These are phyloP conservation scores for Drosophila parabipectinata DNA, from an alignment of 1,140 invertebrate species.

Conservation along the genomic window DNA sequence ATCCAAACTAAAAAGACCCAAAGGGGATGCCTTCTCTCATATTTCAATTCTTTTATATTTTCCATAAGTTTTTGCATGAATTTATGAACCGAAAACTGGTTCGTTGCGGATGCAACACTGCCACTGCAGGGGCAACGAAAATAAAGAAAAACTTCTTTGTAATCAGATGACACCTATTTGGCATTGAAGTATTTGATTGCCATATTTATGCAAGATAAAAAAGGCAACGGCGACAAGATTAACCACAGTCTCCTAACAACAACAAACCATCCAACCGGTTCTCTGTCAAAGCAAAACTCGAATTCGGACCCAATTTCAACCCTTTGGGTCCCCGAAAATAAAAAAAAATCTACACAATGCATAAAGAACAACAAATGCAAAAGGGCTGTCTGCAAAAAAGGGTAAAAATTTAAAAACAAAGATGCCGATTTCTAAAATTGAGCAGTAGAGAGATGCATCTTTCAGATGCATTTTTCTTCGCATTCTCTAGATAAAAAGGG, in stretches of 20 bases:
- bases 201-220: constrained; percentile 80
- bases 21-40: neutral
- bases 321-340: constrained; percentile 22
- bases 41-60: constrained; percentile 11
- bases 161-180: constrained; percentile 71
- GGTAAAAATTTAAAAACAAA: constrained; percentile 63
- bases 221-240: constrained; percentile 81
- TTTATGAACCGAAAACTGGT: constrained; percentile 37
- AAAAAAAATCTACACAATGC: constrained; percentile 47
- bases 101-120: constrained; percentile 23
- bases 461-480: constrained; percentile 56
- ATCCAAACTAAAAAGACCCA: neutral
- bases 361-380: constrained; percentile 1
- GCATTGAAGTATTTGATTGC: constrained; percentile 75
- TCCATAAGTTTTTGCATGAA: constrained; percentile 38
- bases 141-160: constrained; percentile 40
- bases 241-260: constrained; percentile 77
- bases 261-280: constrained; percentile 55
- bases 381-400: constrained; percentile 38
- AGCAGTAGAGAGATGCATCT: constrained; percentile 58
- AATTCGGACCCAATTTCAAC: constrained; percentile 64
- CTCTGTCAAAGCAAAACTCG: constrained; percentile 48
- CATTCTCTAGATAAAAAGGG: constrained; percentile 28
- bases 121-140: constrained; percentile 18
- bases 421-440: constrained; percentile 62